Evolutionary conservation across 1,140 invertebrate genomes (phyloP), one percentile per base, ranked within the genome.

Genomic region (Lamellibrachia luymesi): DNA sequence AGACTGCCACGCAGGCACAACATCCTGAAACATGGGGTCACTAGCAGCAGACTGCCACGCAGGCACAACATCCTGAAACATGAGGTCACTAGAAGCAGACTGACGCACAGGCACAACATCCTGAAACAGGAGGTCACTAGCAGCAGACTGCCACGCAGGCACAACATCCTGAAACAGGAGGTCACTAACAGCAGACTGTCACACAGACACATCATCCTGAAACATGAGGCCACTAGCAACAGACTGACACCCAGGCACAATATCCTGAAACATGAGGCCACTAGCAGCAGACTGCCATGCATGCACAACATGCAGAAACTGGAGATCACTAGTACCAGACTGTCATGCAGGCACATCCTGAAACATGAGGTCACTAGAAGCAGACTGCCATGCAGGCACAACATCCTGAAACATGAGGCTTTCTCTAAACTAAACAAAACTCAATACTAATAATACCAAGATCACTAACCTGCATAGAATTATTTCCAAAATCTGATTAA

Each of bases 151-250:
- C 1, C 38, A 38, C 38, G 38, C 38, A 38, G 38, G 1, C 38
- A 38, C 38, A 38, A 38, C 38, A 38, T 38, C 38, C 96, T 97
- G 92, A 25, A 93, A 93, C 89, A 38, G 0, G 38, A 38, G 38
- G 38, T 38, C 38, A 38, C 38, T 38, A 38, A 1, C 0, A 38
- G 38, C 38, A 38, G 38, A 38, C 38, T 92, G 5, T 38, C 52
- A 91, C 10, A 5, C 51, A 91, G 10, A 25, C 56, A 25, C 25
- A 80, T 0, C 38, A 38, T 8, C 64, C 51, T 51, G 27, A 38
- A 98, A 98, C 50, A 98, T 96, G 93, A 98, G 97, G 90, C 97
- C 97, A 93, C 97, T 97, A 1, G 98, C 97, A 93, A 96, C 96
- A 49, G 95, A 96, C 94, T 96, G 96, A 95, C 97, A 97, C 4